phyloP scores from a whole-genome alignment of 2,797 vertebrate species.

The Mastacembelus armatus region DNA sequence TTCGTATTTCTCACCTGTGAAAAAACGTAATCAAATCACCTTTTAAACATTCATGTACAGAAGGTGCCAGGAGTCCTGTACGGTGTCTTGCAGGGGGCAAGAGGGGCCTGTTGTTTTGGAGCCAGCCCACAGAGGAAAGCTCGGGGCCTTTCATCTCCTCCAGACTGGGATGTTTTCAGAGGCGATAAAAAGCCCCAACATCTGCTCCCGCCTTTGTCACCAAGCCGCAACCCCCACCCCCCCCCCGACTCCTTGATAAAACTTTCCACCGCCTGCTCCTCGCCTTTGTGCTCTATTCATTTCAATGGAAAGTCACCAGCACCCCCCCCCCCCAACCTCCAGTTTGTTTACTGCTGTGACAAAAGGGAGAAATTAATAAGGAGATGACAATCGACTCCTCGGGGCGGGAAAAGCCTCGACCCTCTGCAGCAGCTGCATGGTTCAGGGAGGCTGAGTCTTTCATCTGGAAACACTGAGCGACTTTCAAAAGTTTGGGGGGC shows the following conservation, averaged over 20 bases:
- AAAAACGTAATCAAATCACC: slow-evolving; percentile 10
- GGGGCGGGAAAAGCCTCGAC: slow-evolving; percentile 23
- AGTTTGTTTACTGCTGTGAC: slow-evolving; percentile 70
- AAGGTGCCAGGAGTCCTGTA: not conserved
- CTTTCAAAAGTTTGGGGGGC: slow-evolving; percentile 31
- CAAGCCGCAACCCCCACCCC: slow-evolving; percentile 19
- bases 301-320: slow-evolving; percentile 26
- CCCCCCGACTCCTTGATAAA: slow-evolving; percentile 30
- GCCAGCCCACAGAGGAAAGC: slow-evolving; percentile 46
- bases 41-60: slow-evolving; percentile 32
- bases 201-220: slow-evolving; percentile 75
- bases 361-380: slow-evolving; percentile 68
- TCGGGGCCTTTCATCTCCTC: slow-evolving; percentile 69
- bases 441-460: slow-evolving; percentile 4
- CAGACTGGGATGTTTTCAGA: slow-evolving; percentile 70
- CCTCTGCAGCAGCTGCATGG: slow-evolving; percentile 35
- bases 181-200: slow-evolving; percentile 71
- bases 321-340: not conserved
- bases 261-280: slow-evolving; percentile 54
- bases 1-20: slow-evolving; percentile 30
- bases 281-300: slow-evolving; percentile 64
- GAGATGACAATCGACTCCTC: slow-evolving; percentile 49
- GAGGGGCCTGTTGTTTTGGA: slow-evolving; percentile 46
- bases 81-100: slow-evolving; percentile 61
- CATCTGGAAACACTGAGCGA: slow-evolving; percentile 28